Conservation (phyloP, 2,113 vertebrate genomes). For the Haplotaxodon microlepis region DNA sequence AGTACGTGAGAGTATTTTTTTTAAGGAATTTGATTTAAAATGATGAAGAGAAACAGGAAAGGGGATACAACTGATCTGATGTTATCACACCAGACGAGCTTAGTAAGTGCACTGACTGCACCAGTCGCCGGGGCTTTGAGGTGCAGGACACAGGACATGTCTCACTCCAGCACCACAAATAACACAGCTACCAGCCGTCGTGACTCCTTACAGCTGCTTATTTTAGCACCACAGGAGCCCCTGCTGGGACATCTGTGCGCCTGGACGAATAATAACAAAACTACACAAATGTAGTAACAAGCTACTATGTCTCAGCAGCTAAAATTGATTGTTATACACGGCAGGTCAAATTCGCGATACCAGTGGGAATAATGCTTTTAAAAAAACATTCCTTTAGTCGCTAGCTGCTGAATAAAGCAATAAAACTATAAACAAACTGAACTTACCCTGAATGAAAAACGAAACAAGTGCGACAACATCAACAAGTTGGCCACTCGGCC, state of each 20-base stretch:
- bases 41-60: neutral
- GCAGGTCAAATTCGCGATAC: neutral
- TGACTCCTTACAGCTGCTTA: neutral
- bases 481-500: constrained; percentile 16
- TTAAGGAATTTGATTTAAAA: neutral
- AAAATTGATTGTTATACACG: neutral
- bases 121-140: neutral
- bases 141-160: neutral
- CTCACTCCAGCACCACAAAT: neutral
- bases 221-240: neutral
- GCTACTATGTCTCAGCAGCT: neutral
- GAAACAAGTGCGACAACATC: neutral
- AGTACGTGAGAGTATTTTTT: neutral
- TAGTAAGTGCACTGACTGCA: neutral
- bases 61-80: neutral
- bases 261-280: neutral
- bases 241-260: neutral
- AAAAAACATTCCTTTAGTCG: neutral
- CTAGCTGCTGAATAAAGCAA: neutral
- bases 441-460: constrained; percentile 27
- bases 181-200: neutral
- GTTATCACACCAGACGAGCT: neutral
- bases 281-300: neutral
- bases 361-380: neutral
- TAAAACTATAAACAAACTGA: neutral